phyloP scores from a whole-genome alignment of 2,888 invertebrate genomes.

The Scaptomyza reducta region DNA sequence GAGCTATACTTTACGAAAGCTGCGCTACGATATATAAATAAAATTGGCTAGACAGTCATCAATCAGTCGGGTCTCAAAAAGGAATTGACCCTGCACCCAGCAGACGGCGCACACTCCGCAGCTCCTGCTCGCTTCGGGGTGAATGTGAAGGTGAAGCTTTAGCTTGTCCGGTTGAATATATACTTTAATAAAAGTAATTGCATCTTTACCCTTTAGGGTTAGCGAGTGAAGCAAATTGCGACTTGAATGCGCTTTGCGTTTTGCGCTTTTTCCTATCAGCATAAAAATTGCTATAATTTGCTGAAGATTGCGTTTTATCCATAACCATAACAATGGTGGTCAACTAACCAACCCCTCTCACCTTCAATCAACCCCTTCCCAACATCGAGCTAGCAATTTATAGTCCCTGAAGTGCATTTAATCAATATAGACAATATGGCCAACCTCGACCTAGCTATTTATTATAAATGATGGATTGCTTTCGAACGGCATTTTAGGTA shows the following conservation, averaged over 20 bases:
- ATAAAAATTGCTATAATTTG: constrained; percentile 83
- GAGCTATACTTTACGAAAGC: constrained; percentile 55
- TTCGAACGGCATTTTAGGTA: constrained; percentile 17
- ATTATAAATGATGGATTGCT: constrained; percentile 73
- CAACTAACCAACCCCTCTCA: constrained; percentile 4
- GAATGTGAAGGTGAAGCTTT: constrained; percentile 56
- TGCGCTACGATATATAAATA: constrained; percentile 29
- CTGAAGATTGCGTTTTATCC: constrained; percentile 77
- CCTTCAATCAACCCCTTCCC: not conserved
- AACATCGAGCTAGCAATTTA: constrained; percentile 57
- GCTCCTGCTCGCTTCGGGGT: constrained; percentile 47
- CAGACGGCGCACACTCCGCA: constrained; percentile 14
- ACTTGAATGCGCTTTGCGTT: constrained; percentile 59
- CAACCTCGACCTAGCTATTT: constrained; percentile 48
- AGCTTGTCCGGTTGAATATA: constrained; percentile 42
- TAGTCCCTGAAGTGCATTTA: constrained; percentile 60
- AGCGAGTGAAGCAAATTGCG: constrained; percentile 76
- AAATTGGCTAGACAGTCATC: constrained; percentile 79
- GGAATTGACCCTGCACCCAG: constrained; percentile 71
- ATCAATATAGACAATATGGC: constrained; percentile 66
- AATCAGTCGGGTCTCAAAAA: constrained; percentile 74
- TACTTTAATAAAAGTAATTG: constrained; percentile 82
- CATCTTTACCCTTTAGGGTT: constrained; percentile 82
- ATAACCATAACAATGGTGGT: constrained; percentile 66
- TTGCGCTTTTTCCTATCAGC: constrained; percentile 65